Conservation (phyloP, 2,113 vertebrate species). For the Tricholaema leucomelas region DNA sequence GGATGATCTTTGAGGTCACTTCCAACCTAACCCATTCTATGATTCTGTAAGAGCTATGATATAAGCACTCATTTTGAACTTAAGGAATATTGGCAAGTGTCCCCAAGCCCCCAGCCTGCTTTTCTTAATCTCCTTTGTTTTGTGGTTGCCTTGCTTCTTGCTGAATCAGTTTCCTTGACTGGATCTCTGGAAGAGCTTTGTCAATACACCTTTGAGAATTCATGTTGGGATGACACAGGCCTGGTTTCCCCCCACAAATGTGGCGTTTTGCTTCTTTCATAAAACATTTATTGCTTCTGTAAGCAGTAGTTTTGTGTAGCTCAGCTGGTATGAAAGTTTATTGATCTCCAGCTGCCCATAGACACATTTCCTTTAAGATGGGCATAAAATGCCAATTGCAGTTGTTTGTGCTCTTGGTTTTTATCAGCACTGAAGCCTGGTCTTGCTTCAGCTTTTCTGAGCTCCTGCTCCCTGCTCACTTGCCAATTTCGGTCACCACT, state of each 20-base stretch:
- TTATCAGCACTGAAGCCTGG: neutral
- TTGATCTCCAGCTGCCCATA: neutral
- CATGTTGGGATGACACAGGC: neutral
- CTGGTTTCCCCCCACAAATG: neutral
- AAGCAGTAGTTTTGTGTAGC: neutral
- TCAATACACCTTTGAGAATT: neutral
- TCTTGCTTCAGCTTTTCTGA: neutral
- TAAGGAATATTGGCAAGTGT: neutral
- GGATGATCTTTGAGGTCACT: too few relatives aligned
- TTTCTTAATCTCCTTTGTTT: neutral
- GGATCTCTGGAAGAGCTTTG: neutral
- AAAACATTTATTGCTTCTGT: neutral
- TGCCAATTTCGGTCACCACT: accelerated
- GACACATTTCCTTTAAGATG: neutral
- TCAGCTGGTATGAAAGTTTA: neutral
- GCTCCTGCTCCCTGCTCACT: neutral
- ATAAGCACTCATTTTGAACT: neutral
- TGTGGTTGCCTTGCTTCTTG: neutral
- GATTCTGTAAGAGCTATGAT: neutral
- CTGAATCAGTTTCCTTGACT: neutral
- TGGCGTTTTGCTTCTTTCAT: neutral
- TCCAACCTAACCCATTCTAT: too few relatives aligned
- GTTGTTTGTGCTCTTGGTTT: neutral
- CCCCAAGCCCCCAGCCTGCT: neutral
- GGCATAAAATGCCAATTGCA: neutral